Conservation (phyloP, 2,797 vertebrate species). For the Anomalospiza imberbis region DNA sequence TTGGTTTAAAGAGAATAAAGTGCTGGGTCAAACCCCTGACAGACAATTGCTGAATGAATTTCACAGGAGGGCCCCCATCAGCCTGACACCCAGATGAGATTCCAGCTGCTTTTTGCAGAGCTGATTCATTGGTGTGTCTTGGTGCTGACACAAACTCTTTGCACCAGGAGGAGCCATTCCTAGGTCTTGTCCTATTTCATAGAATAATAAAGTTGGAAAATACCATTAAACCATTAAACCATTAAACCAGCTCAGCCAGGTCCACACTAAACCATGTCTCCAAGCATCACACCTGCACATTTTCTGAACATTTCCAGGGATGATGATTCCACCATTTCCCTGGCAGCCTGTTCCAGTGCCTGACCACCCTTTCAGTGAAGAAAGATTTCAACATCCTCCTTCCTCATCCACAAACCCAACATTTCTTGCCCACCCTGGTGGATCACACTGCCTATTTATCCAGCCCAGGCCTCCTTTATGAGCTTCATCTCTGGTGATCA, state of each 20-base stretch:
- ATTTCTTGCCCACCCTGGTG: not conserved
- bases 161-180: not conserved
- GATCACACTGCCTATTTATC: not conserved
- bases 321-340: not conserved
- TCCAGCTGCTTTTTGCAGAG: not conserved
- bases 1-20: not conserved
- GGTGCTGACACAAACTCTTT: not conserved
- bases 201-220: not conserved
- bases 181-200: not conserved
- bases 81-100: not conserved
- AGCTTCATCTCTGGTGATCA: not conserved
- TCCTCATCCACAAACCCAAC: not conserved
- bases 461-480: not conserved
- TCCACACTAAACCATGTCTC: not conserved
- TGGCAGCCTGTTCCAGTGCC: not conserved
- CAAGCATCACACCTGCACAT: not conserved
- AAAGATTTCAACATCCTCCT: not conserved
- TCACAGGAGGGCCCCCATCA: not conserved
- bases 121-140: not conserved
- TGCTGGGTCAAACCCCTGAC: not conserved
- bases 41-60: not conserved
- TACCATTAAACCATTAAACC: not conserved
- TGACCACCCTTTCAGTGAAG: not conserved
- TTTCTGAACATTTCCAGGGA: not conserved
- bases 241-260: not conserved